A percentile compares a stretch with the other conserved stretches of the same genome.
Conservation (phyloP, 2,888 invertebrate species). For the Trissonchulus latispiculum region DNA sequence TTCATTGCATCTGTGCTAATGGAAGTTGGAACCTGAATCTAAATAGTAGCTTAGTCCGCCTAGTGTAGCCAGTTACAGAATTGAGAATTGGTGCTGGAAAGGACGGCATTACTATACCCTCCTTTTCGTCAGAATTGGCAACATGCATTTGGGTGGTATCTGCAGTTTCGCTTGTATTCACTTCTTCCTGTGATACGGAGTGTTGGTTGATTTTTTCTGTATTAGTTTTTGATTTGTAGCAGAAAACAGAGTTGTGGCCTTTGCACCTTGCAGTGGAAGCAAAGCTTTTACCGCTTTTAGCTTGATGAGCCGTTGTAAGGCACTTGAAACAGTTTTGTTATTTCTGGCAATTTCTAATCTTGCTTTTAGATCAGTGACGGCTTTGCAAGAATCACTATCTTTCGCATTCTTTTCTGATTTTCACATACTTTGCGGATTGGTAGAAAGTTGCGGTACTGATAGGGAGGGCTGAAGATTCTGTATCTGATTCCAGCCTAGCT, state of each 20-base stretch:
- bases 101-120: not conserved
- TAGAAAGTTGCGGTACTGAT: not conserved
- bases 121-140: not conserved
- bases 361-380: not conserved
- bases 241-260: not conserved
- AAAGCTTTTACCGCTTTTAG: not conserved
- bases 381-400: not conserved
- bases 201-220: not conserved
- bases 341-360: not conserved
- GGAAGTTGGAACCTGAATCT: not conserved
- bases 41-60: not conserved
- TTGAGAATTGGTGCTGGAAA: not conserved
- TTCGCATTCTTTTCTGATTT: not conserved
- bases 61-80: not conserved
- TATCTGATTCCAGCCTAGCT: no score
- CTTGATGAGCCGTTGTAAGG: not conserved
- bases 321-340: constrained; percentile 14
- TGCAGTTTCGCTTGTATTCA: no score
- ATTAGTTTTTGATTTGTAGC: not conserved
- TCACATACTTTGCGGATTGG: not conserved
- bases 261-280: constrained; percentile 16
- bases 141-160: not conserved
- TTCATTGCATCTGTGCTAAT: not conserved
- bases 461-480: no score
- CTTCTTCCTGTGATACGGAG: not conserved